phyloP scores from a whole-genome alignment of 2,888 invertebrate genomes.

The Brenthis ino region DNA sequence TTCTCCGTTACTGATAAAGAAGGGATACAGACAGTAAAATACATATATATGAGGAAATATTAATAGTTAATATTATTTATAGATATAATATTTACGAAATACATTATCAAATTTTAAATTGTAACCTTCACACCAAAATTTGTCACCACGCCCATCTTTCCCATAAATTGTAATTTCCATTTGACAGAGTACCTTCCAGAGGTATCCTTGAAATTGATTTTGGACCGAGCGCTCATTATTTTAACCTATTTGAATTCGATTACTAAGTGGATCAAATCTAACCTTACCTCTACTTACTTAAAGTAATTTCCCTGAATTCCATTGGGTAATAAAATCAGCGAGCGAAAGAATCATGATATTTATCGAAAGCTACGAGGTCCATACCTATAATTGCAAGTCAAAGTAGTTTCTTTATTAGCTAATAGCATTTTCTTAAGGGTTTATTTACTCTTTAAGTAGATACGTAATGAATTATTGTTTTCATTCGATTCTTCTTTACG shows the following conservation, averaged over 20 bases:
- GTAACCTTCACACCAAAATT: constrained; percentile 37
- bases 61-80: too few relatives aligned
- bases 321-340: constrained; percentile 49
- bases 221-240: constrained; percentile 43
- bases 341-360: constrained; percentile 22
- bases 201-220: constrained; percentile 45
- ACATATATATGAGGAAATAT: too few relatives aligned
- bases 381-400: not conserved
- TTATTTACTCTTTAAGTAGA: constrained; percentile 1
- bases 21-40: too few relatives aligned
- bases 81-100: constrained; percentile 11
- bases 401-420: not conserved
- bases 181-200: constrained; percentile 40
- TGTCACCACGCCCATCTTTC: constrained; percentile 38
- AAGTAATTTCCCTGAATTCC: constrained; percentile 53
- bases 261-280: constrained; percentile 40
- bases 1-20: too few relatives aligned
- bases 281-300: constrained; percentile 36
- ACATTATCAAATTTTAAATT: constrained; percentile 20
- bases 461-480: constrained; percentile 13
- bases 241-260: constrained; percentile 45
- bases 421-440: not conserved
- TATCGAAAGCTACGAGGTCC: constrained; percentile 4
- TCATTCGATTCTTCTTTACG: constrained; percentile 25
- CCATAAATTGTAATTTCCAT: constrained; percentile 46